Evolutionary conservation across 2,797 vertebrate genomes (phyloP).

Genomic region (Enteromius thamalakanensis): DNA sequence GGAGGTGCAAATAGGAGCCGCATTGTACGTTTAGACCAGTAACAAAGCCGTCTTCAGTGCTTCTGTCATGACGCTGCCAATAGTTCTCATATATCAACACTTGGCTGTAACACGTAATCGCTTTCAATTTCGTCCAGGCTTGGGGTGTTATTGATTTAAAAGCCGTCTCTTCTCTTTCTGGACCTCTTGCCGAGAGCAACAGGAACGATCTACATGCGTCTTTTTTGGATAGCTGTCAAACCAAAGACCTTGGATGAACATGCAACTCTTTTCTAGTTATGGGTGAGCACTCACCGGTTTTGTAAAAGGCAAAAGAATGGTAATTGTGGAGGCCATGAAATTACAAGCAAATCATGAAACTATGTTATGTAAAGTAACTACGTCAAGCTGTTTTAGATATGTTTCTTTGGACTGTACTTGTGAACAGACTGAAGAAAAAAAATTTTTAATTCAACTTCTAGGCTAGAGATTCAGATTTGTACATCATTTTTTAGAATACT

Average conservation of each 20-base stretch:
- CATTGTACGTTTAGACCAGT: conserved; percentile 15
- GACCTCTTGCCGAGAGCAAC: conserved; percentile 41
- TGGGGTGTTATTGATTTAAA: conserved; percentile 45
- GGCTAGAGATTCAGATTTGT: neutral
- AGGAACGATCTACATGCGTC: conserved; percentile 27
- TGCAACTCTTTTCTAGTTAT: conserved; percentile 20
- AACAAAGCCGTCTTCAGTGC: conserved; percentile 39
- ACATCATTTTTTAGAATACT: neutral
- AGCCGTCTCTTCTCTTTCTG: conserved; percentile 37
- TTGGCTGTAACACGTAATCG: conserved; percentile 9
- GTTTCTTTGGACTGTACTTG: neutral
- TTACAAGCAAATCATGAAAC: conserved; percentile 27
- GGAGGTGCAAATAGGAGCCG: neutral
- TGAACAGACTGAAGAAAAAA: neutral
- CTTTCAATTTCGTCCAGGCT: conserved; percentile 36
- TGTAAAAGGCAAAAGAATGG: conserved; percentile 23
- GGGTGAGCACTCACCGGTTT: neutral
- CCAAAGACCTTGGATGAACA: conserved; percentile 22
- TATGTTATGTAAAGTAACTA: neutral
- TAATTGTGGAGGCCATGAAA: neutral
- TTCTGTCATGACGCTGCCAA: conserved; percentile 12
- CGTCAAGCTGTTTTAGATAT: neutral
- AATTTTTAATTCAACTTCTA: neutral
- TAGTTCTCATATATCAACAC: conserved; percentile 35
- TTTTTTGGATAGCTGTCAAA: conserved; percentile 49